Base-by-base conservation (phyloP, 2,113 vertebrate species). In the Amazona vittata region DNA sequence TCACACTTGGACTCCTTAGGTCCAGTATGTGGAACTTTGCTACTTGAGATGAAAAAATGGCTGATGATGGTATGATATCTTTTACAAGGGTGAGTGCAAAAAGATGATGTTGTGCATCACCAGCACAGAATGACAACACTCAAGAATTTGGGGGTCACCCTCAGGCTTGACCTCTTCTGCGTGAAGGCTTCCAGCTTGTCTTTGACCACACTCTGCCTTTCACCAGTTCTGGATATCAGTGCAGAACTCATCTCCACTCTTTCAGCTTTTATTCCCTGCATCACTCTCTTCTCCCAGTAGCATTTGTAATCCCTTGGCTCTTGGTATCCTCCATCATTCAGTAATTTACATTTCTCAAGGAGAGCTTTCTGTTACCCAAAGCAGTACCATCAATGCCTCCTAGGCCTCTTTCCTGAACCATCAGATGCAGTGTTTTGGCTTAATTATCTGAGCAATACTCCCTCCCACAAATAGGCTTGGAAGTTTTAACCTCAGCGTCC, bases 81-180 rank as follows among this genome's bases (percentile, higher is more conserved):
- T 49, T 29, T 15, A 73, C 0, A 0, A 49, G 25, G 13, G 17
- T 22, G 29, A 70, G 33, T 15, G 16, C 35, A 46, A n/a, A 50
- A 26, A 78, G 37, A 17, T 22, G n/a, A 33, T 55, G 37, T 20
- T 63, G 35, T 11, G 11, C 44, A 63, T 43, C 33, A 24, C 63
- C 52, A 71, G 43, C 31, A 75, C 15, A 76, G 37, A 84, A 73
- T 0, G 5, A 59, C 29, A 73, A 8, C 2, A 39, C 7, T 22
- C 26, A 37, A 44, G 37, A 69, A 81, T 59, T 1, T n/a, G 46
- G 44, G 49, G 53, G 6, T 83, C 44, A 33, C 44, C 9, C 55
- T 86, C 76, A 69, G 68, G 49, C 17, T 10, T 86, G 62, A 65
- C 35, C 52, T 65, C 29, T 82, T 35, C 59, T 90, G 47, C 6